A percentile compares a stretch with the other conserved stretches of the same genome.
These are phyloP conservation scores for Tenualosa ilisha DNA, from an alignment of 2,797 vertebrate species.

Conservation along the genomic window DNA sequence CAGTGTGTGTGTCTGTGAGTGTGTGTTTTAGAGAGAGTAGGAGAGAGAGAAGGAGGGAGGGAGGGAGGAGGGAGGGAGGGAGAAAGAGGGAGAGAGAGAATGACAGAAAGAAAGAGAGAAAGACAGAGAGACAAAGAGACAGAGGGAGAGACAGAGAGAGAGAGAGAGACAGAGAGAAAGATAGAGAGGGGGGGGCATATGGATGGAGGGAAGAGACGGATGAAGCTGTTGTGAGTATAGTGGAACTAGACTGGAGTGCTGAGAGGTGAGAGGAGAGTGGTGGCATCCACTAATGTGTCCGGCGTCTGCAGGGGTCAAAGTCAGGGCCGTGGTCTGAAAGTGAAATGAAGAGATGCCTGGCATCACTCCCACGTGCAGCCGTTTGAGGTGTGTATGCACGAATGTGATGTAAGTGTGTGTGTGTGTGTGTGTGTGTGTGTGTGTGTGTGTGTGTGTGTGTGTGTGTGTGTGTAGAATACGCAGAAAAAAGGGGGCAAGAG, in stretches of 20 bases:
- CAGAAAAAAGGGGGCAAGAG: background rate
- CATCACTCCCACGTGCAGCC: slow-evolving; percentile 47
- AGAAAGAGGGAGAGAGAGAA: too few species aligned
- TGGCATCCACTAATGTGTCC: slow-evolving; percentile 58
- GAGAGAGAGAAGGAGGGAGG: too few species aligned
- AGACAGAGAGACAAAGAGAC: background rate
- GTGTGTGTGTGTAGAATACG: slow-evolving; percentile 28
- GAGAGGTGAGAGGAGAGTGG: background rate
- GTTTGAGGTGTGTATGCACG: background rate
- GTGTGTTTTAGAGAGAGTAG: too few species aligned
- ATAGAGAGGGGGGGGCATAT: background rate
- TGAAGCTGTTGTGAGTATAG: background rate
- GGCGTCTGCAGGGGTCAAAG: slow-evolving; percentile 68
- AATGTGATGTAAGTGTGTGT: slow-evolving; percentile 42
- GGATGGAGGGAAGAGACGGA: slow-evolving; percentile 10
- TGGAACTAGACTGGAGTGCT: background rate
- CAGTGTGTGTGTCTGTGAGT: too few species aligned
- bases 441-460: slow-evolving; percentile 47
- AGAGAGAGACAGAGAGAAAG: background rate
- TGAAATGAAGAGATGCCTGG: slow-evolving; percentile 72
- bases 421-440: slow-evolving; percentile 41
- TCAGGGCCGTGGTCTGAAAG: slow-evolving; percentile 66
- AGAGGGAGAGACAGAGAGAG: background rate
- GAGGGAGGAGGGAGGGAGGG: too few species aligned
- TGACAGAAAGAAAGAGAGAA: background rate